Base-by-base conservation (phyloP, 2,113 vertebrate species). In the Hoplias malabaricus region DNA sequence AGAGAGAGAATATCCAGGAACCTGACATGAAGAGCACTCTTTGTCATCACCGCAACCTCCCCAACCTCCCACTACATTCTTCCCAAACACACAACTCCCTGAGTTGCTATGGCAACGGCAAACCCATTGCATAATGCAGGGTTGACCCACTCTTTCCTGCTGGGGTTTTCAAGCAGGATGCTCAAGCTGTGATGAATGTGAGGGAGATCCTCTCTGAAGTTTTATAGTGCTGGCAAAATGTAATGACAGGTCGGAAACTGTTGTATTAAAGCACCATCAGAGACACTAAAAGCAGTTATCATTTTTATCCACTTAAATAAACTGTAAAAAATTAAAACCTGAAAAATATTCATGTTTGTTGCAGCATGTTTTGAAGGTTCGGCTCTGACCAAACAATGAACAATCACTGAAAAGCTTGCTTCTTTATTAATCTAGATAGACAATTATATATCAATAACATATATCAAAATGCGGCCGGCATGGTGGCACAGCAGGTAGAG, bases 91-190 rank as follows among this genome's bases (percentile, higher is more conserved):
- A 73, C 73, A 75, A 61, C 67, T 81, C 65, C 43, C 31, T 10
- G 19, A 0, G 66, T 82, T 81, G 46, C 77, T 78, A 69, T 75
- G 77, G 31, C 70, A 69, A 53, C 61, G 12, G 42, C n/a, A 8
- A 36, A 42, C 40, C 65, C 70, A 77, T 90, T 85, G 80, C 83
- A 74, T 87, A 88, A 87, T 33, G 29, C n/a, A 66, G 78, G 8
- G 78, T 78, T 80, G 83, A 81, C 71, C 75, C 46, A 23, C 53
- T 62, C 74, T 75, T 69, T 43, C 73, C 73, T 23, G 27, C 19
- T 42, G n/a, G 29, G 65, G 53, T 80, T 82, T 67, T 59, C 56
- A 66, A 36, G 56, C 78, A 69, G 74, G 75, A 77, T 54, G 65
- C 78, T 77, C 56, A n/a, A 78, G 40, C 36, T 59, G 36, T 71